Evolutionary conservation across 2,113 vertebrate species (phyloP).

Genomic region (Pachypanchax playfairii): DNA sequence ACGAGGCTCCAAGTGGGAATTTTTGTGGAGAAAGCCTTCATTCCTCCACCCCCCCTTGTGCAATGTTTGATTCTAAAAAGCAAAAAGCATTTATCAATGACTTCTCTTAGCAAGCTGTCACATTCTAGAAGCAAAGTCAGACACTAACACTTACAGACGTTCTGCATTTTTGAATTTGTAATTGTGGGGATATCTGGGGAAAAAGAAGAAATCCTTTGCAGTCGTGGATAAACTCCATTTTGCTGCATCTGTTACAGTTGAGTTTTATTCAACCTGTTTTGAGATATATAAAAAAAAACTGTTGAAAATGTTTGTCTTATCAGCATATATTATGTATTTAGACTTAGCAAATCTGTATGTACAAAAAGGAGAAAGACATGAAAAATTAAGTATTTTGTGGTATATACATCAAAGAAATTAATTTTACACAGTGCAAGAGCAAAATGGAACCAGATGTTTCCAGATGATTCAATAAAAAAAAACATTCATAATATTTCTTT

Average conservation of each 20-base stretch:
- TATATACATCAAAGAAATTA: slow-evolving; percentile 91
- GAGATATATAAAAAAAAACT: slow-evolving; percentile 79
- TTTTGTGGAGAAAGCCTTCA: slow-evolving; percentile 34
- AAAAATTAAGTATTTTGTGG: slow-evolving; percentile 94
- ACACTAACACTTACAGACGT: slow-evolving; percentile 34
- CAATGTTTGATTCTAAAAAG: slow-evolving; percentile 60
- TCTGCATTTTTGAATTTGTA: slow-evolving; percentile 49
- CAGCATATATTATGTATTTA: slow-evolving; percentile 84
- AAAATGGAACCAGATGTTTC: slow-evolving; percentile 88
- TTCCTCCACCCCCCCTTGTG: slow-evolving; percentile 48
- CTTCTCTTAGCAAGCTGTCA: slow-evolving; percentile 41
- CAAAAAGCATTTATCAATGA: slow-evolving; percentile 65
- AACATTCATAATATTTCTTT: slow-evolving; percentile 97
- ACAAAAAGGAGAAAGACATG: slow-evolving; percentile 76
- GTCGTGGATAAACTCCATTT: slow-evolving; percentile 50
- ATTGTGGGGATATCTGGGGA: slow-evolving; percentile 50
- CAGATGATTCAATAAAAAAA: slow-evolving; percentile 94
- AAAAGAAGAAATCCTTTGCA: slow-evolving; percentile 26
- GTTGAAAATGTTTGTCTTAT: slow-evolving; percentile 81
- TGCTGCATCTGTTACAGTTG: slow-evolving; percentile 82
- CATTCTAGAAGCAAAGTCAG: slow-evolving; percentile 33
- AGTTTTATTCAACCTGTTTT: slow-evolving; percentile 90
- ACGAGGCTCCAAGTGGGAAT: slow-evolving; percentile 3
- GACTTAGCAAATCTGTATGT: slow-evolving; percentile 85
- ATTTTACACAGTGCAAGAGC: slow-evolving; percentile 92